Conservation (phyloP, 1,140 invertebrate genomes). For the Protaetia brevitarsis region DNA sequence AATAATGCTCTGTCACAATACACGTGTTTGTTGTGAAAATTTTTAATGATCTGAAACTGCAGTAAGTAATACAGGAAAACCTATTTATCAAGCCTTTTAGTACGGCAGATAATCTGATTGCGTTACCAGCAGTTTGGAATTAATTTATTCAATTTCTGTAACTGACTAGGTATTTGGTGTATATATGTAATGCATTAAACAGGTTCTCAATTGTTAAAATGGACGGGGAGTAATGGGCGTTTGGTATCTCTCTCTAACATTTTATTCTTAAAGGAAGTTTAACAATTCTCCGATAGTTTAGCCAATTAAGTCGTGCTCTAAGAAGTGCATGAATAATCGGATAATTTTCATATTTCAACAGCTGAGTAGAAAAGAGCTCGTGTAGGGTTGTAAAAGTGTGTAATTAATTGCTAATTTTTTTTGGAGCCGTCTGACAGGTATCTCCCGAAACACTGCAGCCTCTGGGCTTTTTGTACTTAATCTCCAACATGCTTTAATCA, state of each 20-base stretch:
- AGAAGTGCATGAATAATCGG: background rate
- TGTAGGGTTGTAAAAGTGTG: background rate
- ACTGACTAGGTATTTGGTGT: conserved; percentile 40
- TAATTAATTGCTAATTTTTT: no score
- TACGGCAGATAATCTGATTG: background rate
- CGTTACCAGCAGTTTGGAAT: background rate
- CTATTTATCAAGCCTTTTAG: background rate
- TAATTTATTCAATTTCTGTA: background rate
- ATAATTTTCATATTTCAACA: background rate
- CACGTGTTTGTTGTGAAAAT: background rate
- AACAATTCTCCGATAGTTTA: background rate
- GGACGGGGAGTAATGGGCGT: conserved; percentile 45
- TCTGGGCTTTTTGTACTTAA: no score
- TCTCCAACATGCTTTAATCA: no score
- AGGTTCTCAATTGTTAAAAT: conserved; percentile 49
- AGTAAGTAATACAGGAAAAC: background rate
- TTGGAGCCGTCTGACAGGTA: no score
- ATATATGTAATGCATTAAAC: conserved; percentile 43
- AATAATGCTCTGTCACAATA: no score
- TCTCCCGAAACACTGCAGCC: no score
- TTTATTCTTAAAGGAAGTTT: conserved; percentile 28
- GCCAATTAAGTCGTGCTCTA: background rate
- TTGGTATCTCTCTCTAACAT: conserved; percentile 41
- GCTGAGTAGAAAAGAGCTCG: background rate
- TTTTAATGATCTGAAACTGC: background rate